These are phyloP conservation scores for Elachura formosa DNA, from an alignment of 2,113 vertebrate species.

Conservation along the genomic window DNA sequence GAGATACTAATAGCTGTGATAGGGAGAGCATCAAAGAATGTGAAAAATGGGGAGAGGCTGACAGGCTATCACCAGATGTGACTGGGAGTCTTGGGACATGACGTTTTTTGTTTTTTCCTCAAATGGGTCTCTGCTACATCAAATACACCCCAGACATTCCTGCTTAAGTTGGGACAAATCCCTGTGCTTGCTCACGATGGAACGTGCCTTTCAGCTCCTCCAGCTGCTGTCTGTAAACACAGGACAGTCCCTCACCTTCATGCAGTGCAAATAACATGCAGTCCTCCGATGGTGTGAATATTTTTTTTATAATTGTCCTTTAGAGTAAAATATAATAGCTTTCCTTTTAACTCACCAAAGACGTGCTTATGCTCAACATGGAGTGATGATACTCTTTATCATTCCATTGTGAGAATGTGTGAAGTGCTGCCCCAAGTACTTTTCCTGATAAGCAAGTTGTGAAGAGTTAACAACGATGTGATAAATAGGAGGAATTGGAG, in stretches of 20 bases:
- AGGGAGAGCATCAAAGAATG: neutral
- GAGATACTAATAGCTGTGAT: neutral
- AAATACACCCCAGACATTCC: neutral
- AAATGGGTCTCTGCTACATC: neutral
- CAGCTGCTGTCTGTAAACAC: neutral
- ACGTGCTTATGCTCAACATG: neutral
- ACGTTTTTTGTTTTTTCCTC: neutral
- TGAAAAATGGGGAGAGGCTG: neutral
- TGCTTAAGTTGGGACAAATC: neutral
- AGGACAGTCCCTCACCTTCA: neutral
- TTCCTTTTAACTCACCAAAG: neutral
- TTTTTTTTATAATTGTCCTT: neutral
- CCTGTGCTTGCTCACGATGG: neutral
- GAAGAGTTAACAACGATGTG: neutral
- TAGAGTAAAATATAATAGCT: neutral
- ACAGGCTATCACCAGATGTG: neutral
- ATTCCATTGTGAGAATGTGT: neutral
- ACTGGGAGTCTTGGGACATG: neutral
- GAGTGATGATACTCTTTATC: neutral
- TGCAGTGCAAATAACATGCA: neutral
- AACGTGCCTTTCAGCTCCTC: neutral
- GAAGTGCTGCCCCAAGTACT: neutral
- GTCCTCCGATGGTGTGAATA: neutral
- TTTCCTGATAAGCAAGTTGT: neutral
- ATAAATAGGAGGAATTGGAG: neutral